Base-by-base conservation (phyloP, 1,140 invertebrate genomes). In the Pemphigus obesinymphae region DNA sequence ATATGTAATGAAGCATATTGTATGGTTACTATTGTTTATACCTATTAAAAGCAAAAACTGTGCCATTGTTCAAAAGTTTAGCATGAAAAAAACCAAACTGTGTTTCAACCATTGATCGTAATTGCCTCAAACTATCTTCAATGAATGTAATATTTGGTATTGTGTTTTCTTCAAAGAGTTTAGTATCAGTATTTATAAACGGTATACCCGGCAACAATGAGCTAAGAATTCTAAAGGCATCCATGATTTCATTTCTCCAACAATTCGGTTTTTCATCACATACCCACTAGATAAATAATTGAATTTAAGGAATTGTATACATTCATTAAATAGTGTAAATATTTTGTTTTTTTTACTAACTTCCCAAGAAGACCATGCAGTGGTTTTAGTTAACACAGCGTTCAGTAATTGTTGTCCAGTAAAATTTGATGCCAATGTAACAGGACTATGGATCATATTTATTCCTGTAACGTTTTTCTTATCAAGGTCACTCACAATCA, bases 361-460 rank as follows among this genome's bases (percentile, higher is more conserved):
- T 58, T 80, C 76, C 76, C 76, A 80, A 63, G 76, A 63, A 61
- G 76, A 26, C 76, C 76, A 40, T 58, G 73, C 34, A 63, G 23
- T 63, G 45, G 7, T 45, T 45, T 80, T 63, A 34, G 55, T 5
- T 31, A 63, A 29, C 20, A 80, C 63, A 6, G 34, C 76, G 23
- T 76, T 17, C 0, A 45, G 55, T 31, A 80, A 20, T 63, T 80
- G 55, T 80, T 80, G 55, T 43, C 76, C 82, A 53, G 72, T 80
- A 15, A 82, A 82, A 80, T 82, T 37, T 31, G 29, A 50, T 37
- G 55, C 0, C 10, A 82, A 80, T 0, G 1, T n/a, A 8, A 82
- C 43, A 61, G 82, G n/a, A 66, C 75, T 63, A n/a, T 78, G 61
- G 43, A 63, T 63, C 26, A 82, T 68, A 45, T 80, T 43, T 53